These are phyloP conservation scores for Vulpes lagopus DNA, from an alignment of 2,113 vertebrate species.

Conservation along the genomic window DNA sequence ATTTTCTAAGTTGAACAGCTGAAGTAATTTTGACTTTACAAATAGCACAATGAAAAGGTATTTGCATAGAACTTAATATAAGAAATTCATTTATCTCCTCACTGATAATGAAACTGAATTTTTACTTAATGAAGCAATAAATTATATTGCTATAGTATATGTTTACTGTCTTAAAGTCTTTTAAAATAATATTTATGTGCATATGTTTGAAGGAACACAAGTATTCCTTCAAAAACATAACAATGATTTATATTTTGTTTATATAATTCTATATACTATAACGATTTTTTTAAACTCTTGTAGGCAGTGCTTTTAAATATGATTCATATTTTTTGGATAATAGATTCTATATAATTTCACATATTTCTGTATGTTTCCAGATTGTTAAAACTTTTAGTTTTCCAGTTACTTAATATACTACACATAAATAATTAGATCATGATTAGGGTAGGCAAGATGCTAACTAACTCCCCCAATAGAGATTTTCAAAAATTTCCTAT, in stretches of 20 bases:
- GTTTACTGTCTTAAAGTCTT: neutral
- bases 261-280: neutral
- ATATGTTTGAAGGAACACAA: neutral
- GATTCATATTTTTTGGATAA: neutral
- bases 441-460: neutral
- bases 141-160: neutral
- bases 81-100: neutral
- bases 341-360: neutral
- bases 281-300: neutral
- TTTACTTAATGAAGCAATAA: conserved; percentile 2
- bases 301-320: neutral
- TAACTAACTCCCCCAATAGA: neutral
- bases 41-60: neutral
- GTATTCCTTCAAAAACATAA: neutral
- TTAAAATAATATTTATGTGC: conserved; percentile 37
- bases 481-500: neutral
- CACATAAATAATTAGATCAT: neutral
- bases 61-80: neutral
- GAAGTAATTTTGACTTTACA: neutral
- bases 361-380: conserved; percentile 11
- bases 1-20: neutral
- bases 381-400: neutral
- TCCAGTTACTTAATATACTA: neutral
- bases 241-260: neutral
- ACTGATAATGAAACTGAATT: neutral